A percentile compares a stretch with the other conserved stretches of the same genome.
Evolutionary conservation across 2,113 vertebrate genomes (phyloP).

Genomic region (Atractosteus spatula): DNA sequence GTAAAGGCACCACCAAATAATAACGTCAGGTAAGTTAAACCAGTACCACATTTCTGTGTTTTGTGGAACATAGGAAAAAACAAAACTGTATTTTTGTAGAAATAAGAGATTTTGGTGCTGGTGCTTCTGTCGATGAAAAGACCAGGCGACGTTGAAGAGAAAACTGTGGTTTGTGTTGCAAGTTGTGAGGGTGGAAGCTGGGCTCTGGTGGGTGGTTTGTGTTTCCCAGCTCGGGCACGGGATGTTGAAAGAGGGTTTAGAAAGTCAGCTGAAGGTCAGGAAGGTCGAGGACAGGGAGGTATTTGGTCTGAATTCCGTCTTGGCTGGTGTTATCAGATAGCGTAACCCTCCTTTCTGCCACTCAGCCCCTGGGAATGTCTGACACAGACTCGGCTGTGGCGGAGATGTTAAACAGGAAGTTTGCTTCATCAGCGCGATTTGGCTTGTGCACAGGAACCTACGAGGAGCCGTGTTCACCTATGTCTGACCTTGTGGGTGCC

Average conservation of each 20-base stretch:
- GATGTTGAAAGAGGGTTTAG: constrained; percentile 34
- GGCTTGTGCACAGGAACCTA: constrained; percentile 38
- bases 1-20: no score
- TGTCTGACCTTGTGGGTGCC: constrained; percentile 40
- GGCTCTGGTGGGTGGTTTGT: no score
- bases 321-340: constrained; percentile 44
- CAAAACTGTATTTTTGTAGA: no score
- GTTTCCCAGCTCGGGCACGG: background rate
- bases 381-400: constrained; percentile 32
- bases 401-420: constrained; percentile 44
- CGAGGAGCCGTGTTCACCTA: constrained; percentile 38
- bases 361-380: constrained; percentile 43
- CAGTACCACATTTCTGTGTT: no score
- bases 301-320: constrained; percentile 56
- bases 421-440: constrained; percentile 39
- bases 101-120: no score
- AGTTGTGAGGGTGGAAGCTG: no score
- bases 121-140: no score
- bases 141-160: no score
- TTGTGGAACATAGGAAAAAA: no score
- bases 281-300: constrained; percentile 27
- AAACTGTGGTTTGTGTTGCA: no score
- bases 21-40: no score
- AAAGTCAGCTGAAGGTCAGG: constrained; percentile 40
- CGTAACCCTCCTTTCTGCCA: constrained; percentile 22